Conservation (phyloP, 2,888 invertebrate species). For the Campoletis raptor region DNA sequence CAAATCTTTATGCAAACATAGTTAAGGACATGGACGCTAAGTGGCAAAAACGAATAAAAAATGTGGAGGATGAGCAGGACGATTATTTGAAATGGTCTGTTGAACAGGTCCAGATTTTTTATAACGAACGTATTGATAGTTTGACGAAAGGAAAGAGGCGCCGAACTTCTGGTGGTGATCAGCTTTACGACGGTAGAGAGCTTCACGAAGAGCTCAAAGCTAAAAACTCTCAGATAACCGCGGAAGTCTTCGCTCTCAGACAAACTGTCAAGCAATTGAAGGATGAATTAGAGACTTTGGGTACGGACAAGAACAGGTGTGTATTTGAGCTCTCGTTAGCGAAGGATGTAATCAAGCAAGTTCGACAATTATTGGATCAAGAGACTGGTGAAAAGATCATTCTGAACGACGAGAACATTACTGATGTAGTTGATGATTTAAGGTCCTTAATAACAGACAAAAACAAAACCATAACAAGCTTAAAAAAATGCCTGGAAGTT, state of each 20-base stretch:
- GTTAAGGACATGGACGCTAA: constrained; percentile 76
- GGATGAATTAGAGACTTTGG: constrained; percentile 71
- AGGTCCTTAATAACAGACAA: constrained; percentile 66
- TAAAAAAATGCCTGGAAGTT: constrained; percentile 58
- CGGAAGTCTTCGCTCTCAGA: constrained; percentile 69
- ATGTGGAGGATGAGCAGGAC: constrained; percentile 74
- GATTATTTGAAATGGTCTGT: constrained; percentile 77
- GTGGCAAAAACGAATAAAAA: constrained; percentile 76
- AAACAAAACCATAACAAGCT: constrained; percentile 49
- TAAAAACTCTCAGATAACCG: constrained; percentile 71
- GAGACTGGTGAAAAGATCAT: constrained; percentile 56
- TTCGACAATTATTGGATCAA: constrained; percentile 66
- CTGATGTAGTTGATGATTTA: constrained; percentile 61
- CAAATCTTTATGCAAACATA: constrained; percentile 72
- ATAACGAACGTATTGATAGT: constrained; percentile 75
- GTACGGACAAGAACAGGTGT: constrained; percentile 73
- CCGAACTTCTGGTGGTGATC: constrained; percentile 71
- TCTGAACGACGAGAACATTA: background rate
- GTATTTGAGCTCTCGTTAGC: constrained; percentile 72
- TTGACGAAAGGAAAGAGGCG: constrained; percentile 73
- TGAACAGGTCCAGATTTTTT: constrained; percentile 75
- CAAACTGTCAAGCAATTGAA: constrained; percentile 72
- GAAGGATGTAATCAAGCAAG: constrained; percentile 71
- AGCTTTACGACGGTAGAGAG: constrained; percentile 60
- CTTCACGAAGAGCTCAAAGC: constrained; percentile 70